Evolutionary conservation across 2,797 vertebrate genomes (phyloP).

Genomic region (Tachyglossus aculeatus): DNA sequence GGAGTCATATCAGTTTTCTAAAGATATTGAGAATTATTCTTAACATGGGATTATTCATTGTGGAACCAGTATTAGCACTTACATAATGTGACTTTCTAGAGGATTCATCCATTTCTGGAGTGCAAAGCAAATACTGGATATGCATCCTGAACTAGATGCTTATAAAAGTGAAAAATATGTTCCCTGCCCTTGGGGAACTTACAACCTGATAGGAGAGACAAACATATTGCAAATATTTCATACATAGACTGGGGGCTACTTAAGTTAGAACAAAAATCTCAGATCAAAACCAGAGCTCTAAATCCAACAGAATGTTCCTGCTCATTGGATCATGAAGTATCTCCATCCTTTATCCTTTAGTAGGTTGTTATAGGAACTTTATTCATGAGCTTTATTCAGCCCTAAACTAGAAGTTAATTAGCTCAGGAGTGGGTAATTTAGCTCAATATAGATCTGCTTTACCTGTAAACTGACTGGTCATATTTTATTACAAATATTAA

Average conservation of each 20-base stretch:
- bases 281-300: slow-evolving; percentile 2
- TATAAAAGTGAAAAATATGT: no score
- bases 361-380: background rate
- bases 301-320: slow-evolving; percentile 27
- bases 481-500: slow-evolving; percentile 28
- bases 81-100: no score
- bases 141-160: no score
- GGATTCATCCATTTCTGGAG: no score
- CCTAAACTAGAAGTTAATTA: slow-evolving; percentile 24
- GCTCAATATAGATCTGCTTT: slow-evolving; percentile 9
- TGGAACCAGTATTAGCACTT: no score
- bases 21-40: no score
- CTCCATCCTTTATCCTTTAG: slow-evolving; percentile 24
- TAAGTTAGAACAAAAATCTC: background rate
- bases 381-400: slow-evolving; percentile 1
- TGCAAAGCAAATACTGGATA: no score
- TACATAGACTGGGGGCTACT: rapidly evolving
- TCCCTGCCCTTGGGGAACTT: no score
- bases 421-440: background rate
- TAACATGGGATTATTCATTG: no score
- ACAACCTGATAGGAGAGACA: no score
- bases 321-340: slow-evolving; percentile 38
- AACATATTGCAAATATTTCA: no score
- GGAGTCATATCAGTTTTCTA: no score
- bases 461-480: slow-evolving; percentile 36